A percentile compares a stretch with the other conserved stretches of the same genome.
Conservation (phyloP, 2,797 vertebrate genomes). For the Alcedo atthis region DNA sequence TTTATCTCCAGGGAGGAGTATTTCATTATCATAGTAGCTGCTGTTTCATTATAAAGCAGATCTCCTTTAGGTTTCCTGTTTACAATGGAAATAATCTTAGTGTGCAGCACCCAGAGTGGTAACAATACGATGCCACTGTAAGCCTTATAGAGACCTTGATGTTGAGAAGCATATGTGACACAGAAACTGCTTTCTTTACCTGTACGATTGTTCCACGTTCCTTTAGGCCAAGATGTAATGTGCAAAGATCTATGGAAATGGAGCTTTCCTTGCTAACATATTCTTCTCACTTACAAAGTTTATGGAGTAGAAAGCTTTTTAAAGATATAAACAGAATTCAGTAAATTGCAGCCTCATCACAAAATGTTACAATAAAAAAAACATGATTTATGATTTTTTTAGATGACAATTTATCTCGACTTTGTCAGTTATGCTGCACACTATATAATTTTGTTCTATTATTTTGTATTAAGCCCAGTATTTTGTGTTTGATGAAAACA, state of each 20-base stretch:
- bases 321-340: constrained; percentile 14
- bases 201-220: neutral
- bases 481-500: constrained; percentile 46
- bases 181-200: neutral
- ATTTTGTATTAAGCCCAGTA: constrained; percentile 17
- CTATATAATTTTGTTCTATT: constrained; percentile 16
- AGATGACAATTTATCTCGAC: neutral
- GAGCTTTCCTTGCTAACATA: neutral
- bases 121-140: neutral
- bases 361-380: neutral
- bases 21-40: neutral
- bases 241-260: neutral
- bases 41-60: neutral
- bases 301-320: constrained; percentile 4
- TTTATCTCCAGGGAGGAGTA: neutral
- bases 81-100: neutral
- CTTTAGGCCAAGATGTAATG: neutral
- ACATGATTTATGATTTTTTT: neutral
- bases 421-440: constrained; percentile 21
- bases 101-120: neutral
- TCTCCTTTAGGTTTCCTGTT: neutral
- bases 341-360: neutral
- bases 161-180: neutral
- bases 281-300: neutral
- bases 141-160: neutral